These are phyloP conservation scores for Enteromius viviparus DNA, from an alignment of 2,797 vertebrate genomes.

Conservation along the genomic window DNA sequence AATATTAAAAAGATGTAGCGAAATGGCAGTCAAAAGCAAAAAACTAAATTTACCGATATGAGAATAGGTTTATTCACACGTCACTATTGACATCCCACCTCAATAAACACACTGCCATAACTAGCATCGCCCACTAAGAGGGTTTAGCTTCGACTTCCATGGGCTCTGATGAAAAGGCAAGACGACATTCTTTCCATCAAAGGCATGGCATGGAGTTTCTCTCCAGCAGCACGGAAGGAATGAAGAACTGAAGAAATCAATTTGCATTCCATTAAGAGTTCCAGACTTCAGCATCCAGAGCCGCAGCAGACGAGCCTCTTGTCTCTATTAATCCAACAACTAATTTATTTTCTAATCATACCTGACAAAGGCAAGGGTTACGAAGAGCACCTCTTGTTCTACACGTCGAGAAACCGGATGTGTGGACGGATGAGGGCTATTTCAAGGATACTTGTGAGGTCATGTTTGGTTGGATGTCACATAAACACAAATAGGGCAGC, in stretches of 20 bases:
- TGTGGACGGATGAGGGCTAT: conserved; percentile 11
- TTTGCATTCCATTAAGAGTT: conserved; percentile 65
- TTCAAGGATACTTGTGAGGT: conserved; percentile 29
- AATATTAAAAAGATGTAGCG: background rate
- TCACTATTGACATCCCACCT: conserved; percentile 3
- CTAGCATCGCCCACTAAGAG: conserved; percentile 33
- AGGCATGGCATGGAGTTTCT: conserved; percentile 39
- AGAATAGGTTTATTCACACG: background rate
- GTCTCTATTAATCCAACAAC: conserved; percentile 59
- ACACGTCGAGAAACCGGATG: background rate
- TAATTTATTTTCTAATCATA: conserved; percentile 63
- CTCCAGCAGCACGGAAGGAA: conserved; percentile 40
- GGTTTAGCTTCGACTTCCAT: conserved; percentile 49
- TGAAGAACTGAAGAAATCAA: conserved; percentile 61
- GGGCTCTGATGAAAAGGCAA: conserved; percentile 51
- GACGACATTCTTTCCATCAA: conserved; percentile 57
- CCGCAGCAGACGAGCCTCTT: conserved; percentile 47
- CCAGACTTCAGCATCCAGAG: conserved; percentile 41
- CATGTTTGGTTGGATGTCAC: conserved; percentile 37
- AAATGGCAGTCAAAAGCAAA: background rate
- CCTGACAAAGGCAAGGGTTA: conserved; percentile 52
- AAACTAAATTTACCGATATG: background rate
- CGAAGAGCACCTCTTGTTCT: conserved; percentile 31
- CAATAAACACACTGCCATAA: conserved; percentile 27
- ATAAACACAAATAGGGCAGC: conserved; percentile 30